phyloP scores from a whole-genome alignment of 2,888 invertebrate species.

The Melanargia galathea region DNA sequence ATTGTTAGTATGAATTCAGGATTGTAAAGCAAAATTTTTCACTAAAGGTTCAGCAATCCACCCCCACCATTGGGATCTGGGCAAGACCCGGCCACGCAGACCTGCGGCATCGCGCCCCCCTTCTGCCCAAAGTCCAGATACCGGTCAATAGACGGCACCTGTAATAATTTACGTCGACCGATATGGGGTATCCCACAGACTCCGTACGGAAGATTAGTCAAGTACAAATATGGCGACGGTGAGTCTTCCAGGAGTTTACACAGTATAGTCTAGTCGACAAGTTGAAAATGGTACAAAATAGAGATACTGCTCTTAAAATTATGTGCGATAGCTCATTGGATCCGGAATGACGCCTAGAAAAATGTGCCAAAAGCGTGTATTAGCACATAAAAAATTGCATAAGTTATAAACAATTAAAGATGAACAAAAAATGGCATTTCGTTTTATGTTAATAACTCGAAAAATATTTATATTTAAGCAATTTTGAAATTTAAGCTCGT shows the following conservation, averaged over 20 bases:
- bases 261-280: no score
- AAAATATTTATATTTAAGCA: no score
- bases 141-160: constrained; percentile 92
- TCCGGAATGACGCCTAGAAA: no score
- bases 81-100: constrained; percentile 68
- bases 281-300: no score
- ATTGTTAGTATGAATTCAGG: not conserved
- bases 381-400: no score
- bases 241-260: constrained; percentile 44
- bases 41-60: constrained; percentile 69
- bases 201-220: constrained; percentile 84
- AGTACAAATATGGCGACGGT: constrained; percentile 87
- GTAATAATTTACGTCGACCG: constrained; percentile 94
- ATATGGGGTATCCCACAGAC: constrained; percentile 91
- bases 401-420: no score
- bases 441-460: no score
- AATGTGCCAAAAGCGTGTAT: no score
- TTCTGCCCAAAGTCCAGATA: constrained; percentile 84
- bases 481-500: no score
- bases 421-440: no score
- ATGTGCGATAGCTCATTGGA: no score
- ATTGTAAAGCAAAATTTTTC: not conserved
- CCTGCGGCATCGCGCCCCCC: constrained; percentile 75
- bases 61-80: constrained; percentile 68
- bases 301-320: no score